phyloP scores from a whole-genome alignment of 2,113 vertebrate genomes.

The Ceratotherium simum region DNA sequence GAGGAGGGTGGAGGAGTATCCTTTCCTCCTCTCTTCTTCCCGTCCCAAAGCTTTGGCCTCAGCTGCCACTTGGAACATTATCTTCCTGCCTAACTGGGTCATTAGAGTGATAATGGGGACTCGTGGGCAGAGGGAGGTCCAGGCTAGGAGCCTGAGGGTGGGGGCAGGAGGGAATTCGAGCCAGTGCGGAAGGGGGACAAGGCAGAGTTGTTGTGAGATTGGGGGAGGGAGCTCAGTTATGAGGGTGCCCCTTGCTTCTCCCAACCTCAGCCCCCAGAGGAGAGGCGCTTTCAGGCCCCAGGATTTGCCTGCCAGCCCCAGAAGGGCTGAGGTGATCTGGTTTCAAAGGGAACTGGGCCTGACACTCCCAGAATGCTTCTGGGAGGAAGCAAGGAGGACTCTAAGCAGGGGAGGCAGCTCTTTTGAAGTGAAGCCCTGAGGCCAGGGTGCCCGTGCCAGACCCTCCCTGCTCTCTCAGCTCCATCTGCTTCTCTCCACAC shows the following conservation, averaged over 20 bases:
- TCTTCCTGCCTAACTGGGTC: background rate
- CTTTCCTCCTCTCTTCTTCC: background rate
- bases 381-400: too few species aligned
- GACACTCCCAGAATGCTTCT: background rate
- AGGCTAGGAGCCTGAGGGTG: background rate
- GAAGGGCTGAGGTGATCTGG: background rate
- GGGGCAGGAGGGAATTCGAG: background rate
- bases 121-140: background rate
- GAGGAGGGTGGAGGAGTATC: background rate
- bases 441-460: background rate
- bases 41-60: background rate
- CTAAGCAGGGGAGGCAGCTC: background rate
- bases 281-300: background rate
- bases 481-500: background rate
- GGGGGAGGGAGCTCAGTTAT: background rate
- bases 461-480: background rate
- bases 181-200: fast-evolving
- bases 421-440: background rate
- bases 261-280: too few species aligned
- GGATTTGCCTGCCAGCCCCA: background rate
- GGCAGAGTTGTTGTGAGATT: background rate
- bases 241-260: background rate
- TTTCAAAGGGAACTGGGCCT: background rate
- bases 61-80: background rate
- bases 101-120: background rate